phyloP scores from a whole-genome alignment of 2,888 invertebrate species.

The Clepsis dumicolana region DNA sequence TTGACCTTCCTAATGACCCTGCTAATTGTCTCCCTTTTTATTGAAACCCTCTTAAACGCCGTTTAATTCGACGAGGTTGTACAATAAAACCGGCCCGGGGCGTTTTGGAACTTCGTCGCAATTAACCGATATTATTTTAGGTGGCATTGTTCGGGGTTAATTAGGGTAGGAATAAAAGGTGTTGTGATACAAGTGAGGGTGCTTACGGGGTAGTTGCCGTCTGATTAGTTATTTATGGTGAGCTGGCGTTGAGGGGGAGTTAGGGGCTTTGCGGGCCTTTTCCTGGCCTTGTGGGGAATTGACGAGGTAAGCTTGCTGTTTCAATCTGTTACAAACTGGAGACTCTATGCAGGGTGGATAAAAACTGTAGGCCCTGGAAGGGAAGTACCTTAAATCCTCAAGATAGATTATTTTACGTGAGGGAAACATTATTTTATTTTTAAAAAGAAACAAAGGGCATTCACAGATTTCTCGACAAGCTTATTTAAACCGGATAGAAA shows the following conservation, averaged over 20 bases:
- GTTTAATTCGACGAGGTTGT: slow-evolving; percentile 54
- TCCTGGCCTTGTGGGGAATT: not conserved
- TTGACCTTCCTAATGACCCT: slow-evolving; percentile 45
- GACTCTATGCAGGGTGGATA: too few relatives aligned
- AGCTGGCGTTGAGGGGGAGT: slow-evolving; percentile 7
- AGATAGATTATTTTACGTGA: too few relatives aligned
- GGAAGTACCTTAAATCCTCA: too few relatives aligned
- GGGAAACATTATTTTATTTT: too few relatives aligned
- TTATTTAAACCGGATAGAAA: too few relatives aligned
- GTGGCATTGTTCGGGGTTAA: slow-evolving; percentile 33
- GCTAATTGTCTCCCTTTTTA: slow-evolving; percentile 53
- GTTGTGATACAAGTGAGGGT: slow-evolving; percentile 23
- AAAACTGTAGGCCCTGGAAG: too few relatives aligned
- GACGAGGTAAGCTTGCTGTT: too few relatives aligned
- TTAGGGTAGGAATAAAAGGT: slow-evolving; percentile 34
- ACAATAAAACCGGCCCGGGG: slow-evolving; percentile 49
- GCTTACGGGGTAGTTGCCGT: slow-evolving; percentile 22
- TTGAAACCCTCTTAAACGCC: slow-evolving; percentile 48
- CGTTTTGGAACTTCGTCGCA: slow-evolving; percentile 56
- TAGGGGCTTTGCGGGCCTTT: slow-evolving; percentile 9
- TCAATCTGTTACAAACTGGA: too few relatives aligned
- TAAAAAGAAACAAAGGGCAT: too few relatives aligned
- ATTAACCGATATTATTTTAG: slow-evolving; percentile 64
- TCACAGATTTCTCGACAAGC: too few relatives aligned
- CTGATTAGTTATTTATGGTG: slow-evolving; percentile 36